Evolutionary conservation across 2,113 vertebrate genomes (phyloP).

Genomic region (Notothenia rossii): DNA sequence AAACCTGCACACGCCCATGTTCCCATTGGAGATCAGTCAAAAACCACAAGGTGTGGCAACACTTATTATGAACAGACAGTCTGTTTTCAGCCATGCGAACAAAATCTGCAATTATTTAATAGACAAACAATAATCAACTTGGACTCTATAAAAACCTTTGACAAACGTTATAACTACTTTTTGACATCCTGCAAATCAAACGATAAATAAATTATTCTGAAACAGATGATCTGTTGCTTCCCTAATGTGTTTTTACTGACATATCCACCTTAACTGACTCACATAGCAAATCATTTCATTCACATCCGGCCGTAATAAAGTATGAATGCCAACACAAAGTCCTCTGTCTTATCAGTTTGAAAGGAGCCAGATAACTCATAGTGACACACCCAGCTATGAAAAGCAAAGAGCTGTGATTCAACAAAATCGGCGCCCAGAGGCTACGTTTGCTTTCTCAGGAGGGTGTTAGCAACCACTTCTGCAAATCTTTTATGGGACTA

Average conservation of each 20-base stretch:
- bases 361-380: constrained; percentile 10
- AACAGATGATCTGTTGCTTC: no score
- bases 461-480: constrained; percentile 10
- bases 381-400: constrained; percentile 45
- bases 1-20: constrained; percentile 28
- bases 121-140: no score
- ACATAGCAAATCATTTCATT: background rate
- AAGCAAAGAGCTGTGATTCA: constrained; percentile 54
- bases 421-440: constrained; percentile 29
- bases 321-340: constrained; percentile 23
- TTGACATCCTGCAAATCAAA: no score
- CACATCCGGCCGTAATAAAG: background rate
- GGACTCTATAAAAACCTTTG: no score
- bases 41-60: constrained; percentile 48
- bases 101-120: no score
- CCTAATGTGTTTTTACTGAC: background rate
- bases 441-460: constrained; percentile 22
- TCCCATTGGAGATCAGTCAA: background rate
- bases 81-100: constrained; percentile 12
- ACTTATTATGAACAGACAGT: constrained; percentile 8
- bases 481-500: constrained; percentile 37
- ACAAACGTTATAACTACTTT: no score
- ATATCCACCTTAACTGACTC: constrained; percentile 13
- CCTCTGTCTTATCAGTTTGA: constrained; percentile 48
- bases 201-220: no score